Evolutionary conservation across 2,113 vertebrate genomes (phyloP).

Genomic region (Grus americana): DNA sequence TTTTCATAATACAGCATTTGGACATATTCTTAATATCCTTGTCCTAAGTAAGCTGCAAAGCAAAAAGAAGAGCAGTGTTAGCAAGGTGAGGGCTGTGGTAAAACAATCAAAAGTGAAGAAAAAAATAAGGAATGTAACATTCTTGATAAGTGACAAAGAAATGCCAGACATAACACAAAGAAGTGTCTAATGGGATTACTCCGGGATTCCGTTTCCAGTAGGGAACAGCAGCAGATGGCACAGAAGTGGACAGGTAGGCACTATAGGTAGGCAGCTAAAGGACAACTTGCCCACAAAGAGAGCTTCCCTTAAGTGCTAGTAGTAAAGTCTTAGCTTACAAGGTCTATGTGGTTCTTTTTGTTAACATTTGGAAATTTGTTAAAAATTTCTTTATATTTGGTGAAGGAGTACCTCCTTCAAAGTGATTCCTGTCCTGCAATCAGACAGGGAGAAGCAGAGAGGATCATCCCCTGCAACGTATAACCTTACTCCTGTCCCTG

Average conservation of each 20-base stretch:
- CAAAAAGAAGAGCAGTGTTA: not conserved
- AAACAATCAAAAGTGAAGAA: not conserved
- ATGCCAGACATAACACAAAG: not conserved
- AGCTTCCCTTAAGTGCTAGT: not conserved
- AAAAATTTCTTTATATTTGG: not conserved
- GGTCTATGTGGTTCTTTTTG: not conserved
- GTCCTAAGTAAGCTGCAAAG: not conserved
- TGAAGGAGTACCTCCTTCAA: not conserved
- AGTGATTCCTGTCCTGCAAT: not conserved
- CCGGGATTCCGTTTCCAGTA: not conserved
- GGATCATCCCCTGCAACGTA: not conserved
- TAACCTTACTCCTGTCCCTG: not conserved
- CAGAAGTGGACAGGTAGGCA: not conserved
- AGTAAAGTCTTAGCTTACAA: not conserved
- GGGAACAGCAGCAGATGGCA: not conserved
- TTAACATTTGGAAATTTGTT: not conserved
- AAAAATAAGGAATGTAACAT: not conserved
- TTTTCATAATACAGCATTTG: not conserved
- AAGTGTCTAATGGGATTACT: not conserved
- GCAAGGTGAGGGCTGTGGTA: not conserved
- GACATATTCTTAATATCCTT: not conserved
- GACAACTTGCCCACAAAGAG: not conserved
- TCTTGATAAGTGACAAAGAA: not conserved
- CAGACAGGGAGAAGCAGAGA: not conserved
- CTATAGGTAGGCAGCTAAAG: not conserved